phyloP scores from a whole-genome alignment of 2,888 invertebrate genomes.

The Tuta absoluta region DNA sequence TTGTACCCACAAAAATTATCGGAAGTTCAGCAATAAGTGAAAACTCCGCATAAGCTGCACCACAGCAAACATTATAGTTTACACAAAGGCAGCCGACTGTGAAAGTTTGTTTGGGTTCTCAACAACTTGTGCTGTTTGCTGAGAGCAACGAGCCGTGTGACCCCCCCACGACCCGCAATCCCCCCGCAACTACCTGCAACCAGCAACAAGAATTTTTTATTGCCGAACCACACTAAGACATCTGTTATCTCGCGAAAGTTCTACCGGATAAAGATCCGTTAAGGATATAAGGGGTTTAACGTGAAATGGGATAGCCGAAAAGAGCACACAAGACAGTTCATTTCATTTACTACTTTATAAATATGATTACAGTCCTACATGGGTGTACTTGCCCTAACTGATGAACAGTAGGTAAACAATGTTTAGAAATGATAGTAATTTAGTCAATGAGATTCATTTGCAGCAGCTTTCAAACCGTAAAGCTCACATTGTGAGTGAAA shows the following conservation, averaged over 20 bases:
- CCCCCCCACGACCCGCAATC: neutral
- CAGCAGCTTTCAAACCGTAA: too few relatives aligned
- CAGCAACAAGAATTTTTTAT: neutral
- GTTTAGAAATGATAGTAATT: too few relatives aligned
- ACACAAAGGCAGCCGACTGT: conserved; percentile 3
- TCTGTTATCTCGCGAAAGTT: conserved; percentile 6
- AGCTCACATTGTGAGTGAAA: too few relatives aligned
- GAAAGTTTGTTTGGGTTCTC: conserved; percentile 4
- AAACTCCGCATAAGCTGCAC: neutral
- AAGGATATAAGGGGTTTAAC: conserved; percentile 7
- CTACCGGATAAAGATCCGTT: neutral
- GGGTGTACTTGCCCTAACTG: too few relatives aligned
- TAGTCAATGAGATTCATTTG: too few relatives aligned
- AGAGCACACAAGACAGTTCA: neutral
- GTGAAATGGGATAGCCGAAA: neutral
- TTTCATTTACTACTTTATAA: neutral
- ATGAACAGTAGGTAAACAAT: too few relatives aligned
- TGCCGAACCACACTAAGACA: neutral
- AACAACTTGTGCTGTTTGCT: neutral
- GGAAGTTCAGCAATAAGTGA: conserved; percentile 1
- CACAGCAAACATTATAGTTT: neutral
- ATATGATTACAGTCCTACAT: neutral
- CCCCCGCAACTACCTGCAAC: neutral
- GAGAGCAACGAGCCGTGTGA: neutral
- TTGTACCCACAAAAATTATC: neutral